phyloP scores from a whole-genome alignment of 1,140 invertebrate species.

The Matsumurasca onukii region DNA sequence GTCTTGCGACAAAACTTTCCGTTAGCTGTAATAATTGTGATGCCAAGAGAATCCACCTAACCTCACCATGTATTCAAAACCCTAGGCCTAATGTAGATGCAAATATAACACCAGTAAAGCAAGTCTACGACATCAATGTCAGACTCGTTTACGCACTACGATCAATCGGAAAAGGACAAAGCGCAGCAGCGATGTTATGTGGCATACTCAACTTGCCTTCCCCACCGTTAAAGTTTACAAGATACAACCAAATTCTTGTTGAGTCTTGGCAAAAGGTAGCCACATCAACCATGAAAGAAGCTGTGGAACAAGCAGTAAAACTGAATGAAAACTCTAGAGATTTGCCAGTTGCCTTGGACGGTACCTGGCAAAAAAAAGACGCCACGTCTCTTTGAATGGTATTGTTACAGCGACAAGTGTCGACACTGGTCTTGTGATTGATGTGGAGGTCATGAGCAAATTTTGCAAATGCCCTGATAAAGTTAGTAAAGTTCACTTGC shows the following conservation, averaged over 20 bases:
- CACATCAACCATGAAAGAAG: neutral
- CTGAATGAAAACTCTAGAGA: neutral
- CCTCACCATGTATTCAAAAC: too few species aligned
- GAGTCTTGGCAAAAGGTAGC: neutral
- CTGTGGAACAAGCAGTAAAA: neutral
- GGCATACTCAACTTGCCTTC: conserved; percentile 34
- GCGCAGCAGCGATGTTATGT: conserved; percentile 30
- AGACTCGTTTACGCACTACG: conserved; percentile 37
- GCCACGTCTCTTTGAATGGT: conserved; percentile 25
- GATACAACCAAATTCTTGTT: neutral
- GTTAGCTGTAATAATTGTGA: too few species aligned
- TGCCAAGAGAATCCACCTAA: too few species aligned
- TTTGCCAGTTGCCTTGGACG: neutral
- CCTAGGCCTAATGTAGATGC: too few species aligned
- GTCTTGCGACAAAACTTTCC: too few species aligned
- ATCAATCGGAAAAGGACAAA: conserved; percentile 36
- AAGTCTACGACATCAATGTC: conserved; percentile 39
- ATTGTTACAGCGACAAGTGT: conserved; percentile 29
- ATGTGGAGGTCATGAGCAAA: conserved; percentile 32
- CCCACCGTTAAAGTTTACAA: neutral
- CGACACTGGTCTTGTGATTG: conserved; percentile 31
- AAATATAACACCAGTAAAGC: too few species aligned
- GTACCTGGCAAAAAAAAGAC: neutral
- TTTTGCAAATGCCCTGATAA: conserved; percentile 23
- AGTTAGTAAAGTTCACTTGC: neutral